Evolutionary conservation across 2,113 vertebrate genomes (phyloP).

Genomic region (Propithecus coquereli): DNA sequence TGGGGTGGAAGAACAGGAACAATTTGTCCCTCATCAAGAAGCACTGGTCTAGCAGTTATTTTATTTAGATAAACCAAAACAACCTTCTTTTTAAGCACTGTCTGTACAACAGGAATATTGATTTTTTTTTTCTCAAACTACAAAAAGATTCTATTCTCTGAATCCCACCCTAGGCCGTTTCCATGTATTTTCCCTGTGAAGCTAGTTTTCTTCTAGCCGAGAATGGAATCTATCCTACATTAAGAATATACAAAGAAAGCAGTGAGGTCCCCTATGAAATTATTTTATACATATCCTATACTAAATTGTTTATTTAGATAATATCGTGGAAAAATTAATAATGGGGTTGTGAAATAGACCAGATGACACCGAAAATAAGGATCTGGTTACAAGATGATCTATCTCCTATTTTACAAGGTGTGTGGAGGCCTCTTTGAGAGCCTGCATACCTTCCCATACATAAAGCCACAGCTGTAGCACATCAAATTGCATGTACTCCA

Average conservation of each 20-base stretch:
- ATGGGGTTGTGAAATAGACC: constrained; percentile 49
- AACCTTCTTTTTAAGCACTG: not conserved
- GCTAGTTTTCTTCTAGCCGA: not conserved
- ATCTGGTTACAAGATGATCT: constrained; percentile 58
- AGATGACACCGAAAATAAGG: not conserved
- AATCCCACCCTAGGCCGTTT: not conserved
- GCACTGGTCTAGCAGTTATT: not conserved
- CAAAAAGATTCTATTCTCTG: not conserved
- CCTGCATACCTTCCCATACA: not conserved
- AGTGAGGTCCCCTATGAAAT: not conserved
- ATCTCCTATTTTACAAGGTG: constrained; percentile 63
- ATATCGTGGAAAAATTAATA: not conserved
- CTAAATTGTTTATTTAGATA: not conserved
- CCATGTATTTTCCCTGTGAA: not conserved
- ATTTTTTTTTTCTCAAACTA: not conserved
- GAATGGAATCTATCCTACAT: not conserved
- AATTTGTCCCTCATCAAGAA: not conserved
- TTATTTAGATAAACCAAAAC: not conserved
- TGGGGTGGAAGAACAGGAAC: not conserved
- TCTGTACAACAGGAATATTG: not conserved
- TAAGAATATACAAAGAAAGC: not conserved
- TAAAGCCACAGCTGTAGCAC: constrained; percentile 42
- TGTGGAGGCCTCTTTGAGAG: constrained; percentile 58
- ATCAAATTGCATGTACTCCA: constrained; percentile 53
- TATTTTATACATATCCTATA: not conserved